phyloP scores from a whole-genome alignment of 2,797 vertebrate species.

The Spea hammondii region DNA sequence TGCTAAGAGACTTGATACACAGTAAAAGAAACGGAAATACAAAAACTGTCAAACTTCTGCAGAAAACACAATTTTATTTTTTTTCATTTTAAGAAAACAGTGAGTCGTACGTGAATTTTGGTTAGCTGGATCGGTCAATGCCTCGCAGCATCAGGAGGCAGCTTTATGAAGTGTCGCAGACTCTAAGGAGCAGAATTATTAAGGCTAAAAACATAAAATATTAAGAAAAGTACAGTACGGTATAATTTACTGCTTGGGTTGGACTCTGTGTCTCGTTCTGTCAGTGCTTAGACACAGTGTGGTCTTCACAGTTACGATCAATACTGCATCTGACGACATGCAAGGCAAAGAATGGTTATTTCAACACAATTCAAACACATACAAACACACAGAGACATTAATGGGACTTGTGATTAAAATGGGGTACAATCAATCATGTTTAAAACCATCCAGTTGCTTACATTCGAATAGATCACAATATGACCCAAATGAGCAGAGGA shows the following conservation, averaged over 20 bases:
- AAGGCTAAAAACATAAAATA: constrained; percentile 14
- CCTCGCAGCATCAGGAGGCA: neutral
- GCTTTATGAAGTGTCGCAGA: neutral
- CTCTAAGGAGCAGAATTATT: neutral
- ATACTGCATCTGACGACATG: constrained; percentile 39
- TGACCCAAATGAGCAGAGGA: neutral
- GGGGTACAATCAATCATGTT: too few relatives aligned
- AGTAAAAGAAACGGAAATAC: neutral
- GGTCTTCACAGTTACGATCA: constrained; percentile 32
- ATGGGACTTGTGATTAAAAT: neutral
- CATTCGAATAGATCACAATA: too few relatives aligned
- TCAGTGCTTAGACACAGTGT: constrained; percentile 9
- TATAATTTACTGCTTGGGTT: neutral
- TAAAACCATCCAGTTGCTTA: too few relatives aligned
- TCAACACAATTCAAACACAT: neutral
- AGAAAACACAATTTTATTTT: constrained; percentile 3
- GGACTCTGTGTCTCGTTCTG: neutral
- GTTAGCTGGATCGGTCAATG: constrained; percentile 8
- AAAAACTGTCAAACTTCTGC: neutral
- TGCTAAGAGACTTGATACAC: too few relatives aligned
- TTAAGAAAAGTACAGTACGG: constrained; percentile 36
- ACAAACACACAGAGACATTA: neutral
- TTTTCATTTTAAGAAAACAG: constrained; percentile 7
- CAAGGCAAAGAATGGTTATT: constrained; percentile 16
- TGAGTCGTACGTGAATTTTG: constrained; percentile 2